A percentile compares a stretch with the other conserved stretches of the same genome.
These are phyloP conservation scores for Platyrinchus mystaceus DNA, from an alignment of 2,797 vertebrate species.

Conservation along the genomic window DNA sequence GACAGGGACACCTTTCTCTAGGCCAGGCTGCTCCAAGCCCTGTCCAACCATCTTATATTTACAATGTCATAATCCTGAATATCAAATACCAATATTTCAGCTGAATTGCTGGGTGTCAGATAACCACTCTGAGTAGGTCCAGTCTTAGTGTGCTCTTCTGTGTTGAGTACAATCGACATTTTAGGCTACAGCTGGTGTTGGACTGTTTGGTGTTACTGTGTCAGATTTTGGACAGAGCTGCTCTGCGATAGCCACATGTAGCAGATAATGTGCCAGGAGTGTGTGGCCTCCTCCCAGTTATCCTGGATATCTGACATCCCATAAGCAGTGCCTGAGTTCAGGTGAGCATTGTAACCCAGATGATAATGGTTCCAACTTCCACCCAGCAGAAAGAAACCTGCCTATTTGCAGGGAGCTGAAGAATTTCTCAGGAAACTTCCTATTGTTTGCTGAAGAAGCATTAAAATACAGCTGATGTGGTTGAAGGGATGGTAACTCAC, in stretches of 20 bases:
- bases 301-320: background rate
- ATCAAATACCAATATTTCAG: background rate
- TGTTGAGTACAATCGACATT: background rate
- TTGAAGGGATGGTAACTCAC: background rate
- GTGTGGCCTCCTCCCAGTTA: background rate
- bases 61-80: background rate
- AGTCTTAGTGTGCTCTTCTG: background rate
- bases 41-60: background rate
- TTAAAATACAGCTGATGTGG: background rate
- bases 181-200: background rate
- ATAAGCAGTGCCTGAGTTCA: background rate
- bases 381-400: background rate
- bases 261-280: background rate
- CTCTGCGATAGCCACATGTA: rapidly evolving
- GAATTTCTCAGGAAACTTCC: background rate
- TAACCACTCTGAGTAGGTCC: rapidly evolving
- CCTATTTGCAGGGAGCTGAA: background rate
- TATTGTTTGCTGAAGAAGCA: background rate
- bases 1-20: background rate
- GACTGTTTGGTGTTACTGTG: background rate
- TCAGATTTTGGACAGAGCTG: background rate
- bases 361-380: rapidly evolving
- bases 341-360: too few relatives aligned
- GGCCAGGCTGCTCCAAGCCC: background rate
- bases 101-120: background rate